Evolutionary conservation across 2,113 vertebrate species (phyloP).

Genomic region (Pan troglodytes): DNA sequence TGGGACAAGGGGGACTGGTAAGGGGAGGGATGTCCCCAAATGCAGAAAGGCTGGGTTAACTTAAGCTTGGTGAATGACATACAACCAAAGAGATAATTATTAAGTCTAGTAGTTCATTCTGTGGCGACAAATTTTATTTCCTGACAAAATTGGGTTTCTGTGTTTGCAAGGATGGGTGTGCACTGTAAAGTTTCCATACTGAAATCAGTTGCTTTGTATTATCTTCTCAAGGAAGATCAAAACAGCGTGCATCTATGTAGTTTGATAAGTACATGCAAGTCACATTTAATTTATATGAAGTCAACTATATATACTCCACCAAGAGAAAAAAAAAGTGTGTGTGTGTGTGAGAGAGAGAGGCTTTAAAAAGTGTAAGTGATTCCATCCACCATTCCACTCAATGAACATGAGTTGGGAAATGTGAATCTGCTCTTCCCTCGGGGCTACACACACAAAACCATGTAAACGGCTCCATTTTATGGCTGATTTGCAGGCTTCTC

Average conservation of each 20-base stretch:
- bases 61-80: neutral
- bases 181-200: neutral
- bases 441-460: conserved; percentile 46
- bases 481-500: conserved; percentile 38
- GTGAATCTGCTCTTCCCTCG: neutral
- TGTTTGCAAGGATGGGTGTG: too few relatives aligned
- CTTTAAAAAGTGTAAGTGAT: neutral
- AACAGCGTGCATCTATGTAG: neutral
- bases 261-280: neutral
- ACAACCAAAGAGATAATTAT: neutral
- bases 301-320: neutral
- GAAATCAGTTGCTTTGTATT: neutral
- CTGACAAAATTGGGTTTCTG: neutral
- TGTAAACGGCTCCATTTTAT: conserved; percentile 33
- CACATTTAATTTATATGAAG: neutral
- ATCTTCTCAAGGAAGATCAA: neutral
- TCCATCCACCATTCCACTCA: neutral
- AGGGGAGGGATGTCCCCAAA: neutral
- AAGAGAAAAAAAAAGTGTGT: neutral
- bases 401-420: neutral
- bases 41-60: too few relatives aligned
- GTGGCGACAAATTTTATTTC: neutral
- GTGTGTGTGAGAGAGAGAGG: neutral
- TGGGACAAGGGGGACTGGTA: neutral
- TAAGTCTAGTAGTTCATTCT: neutral